phyloP scores from a whole-genome alignment of 2,888 invertebrate species.

The Strigamia maritima region DNA sequence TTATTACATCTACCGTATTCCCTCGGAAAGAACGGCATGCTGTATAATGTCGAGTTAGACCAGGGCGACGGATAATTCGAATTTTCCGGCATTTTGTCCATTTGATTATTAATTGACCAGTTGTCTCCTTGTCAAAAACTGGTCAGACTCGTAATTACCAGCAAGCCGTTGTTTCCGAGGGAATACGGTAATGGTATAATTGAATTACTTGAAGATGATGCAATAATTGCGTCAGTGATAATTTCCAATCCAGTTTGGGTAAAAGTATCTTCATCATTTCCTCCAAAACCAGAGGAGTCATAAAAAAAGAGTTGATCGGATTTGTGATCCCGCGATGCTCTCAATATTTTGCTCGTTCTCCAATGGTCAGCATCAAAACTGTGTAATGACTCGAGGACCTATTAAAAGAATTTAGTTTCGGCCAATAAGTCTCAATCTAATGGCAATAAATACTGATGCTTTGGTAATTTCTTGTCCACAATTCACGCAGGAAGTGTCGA shows the following conservation, averaged over 20 bases:
- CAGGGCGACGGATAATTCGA: too few species aligned
- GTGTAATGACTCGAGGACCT: slow-evolving; percentile 44
- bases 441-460: slow-evolving; percentile 47
- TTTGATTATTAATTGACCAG: too few species aligned
- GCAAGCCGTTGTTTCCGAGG: too few species aligned
- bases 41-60: too few species aligned
- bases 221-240: slow-evolving; percentile 53
- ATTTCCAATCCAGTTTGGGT: slow-evolving; percentile 52
- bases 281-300: slow-evolving; percentile 51
- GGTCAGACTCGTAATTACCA: too few species aligned
- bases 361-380: slow-evolving; percentile 43
- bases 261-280: slow-evolving; percentile 54
- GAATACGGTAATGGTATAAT: too few species aligned
- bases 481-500: slow-evolving; percentile 46
- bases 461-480: slow-evolving; percentile 53
- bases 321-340: slow-evolving; percentile 44
- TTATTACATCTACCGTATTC: too few species aligned
- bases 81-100: too few species aligned
- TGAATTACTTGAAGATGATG: slow-evolving; percentile 42
- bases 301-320: slow-evolving; percentile 44
- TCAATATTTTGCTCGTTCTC: slow-evolving; percentile 42
- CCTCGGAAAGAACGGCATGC: too few species aligned
- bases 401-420: background rate
- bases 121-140: too few species aligned
- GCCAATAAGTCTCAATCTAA: background rate